phyloP scores from a whole-genome alignment of 30 jellyfish, hydroid and myxozoan species.

The Aurelia coerulea region DNA sequence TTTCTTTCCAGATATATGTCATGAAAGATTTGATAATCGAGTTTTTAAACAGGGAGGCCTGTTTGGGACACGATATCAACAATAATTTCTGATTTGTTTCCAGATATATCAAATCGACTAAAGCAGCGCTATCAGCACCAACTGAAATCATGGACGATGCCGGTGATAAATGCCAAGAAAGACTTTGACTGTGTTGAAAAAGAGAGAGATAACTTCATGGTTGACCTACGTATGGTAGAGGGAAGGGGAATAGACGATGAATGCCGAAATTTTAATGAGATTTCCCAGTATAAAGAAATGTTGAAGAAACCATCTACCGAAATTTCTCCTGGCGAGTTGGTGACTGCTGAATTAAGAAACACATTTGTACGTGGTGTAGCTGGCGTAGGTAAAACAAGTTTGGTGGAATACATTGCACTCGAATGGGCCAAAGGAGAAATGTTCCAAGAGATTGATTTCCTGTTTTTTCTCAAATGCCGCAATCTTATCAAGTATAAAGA shows the following conservation, averaged over 20 bases:
- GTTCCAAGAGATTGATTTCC: conserved; percentile 18
- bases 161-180: conserved; percentile 4
- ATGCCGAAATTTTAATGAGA: neutral
- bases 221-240: conserved; percentile 7
- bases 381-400: conserved; percentile 52
- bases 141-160: conserved; percentile 31
- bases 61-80: too few relatives aligned
- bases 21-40: too few relatives aligned
- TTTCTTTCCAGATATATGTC: too few relatives aligned
- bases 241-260: conserved; percentile 14
- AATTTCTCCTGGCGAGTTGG: neutral
- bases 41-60: too few relatives aligned
- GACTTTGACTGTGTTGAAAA: conserved; percentile 8
- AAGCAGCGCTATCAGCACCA: conserved; percentile 12
- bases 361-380: conserved; percentile 49
- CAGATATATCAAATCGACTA: conserved; percentile 4
- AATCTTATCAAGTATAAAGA: neutral
- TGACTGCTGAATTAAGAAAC: neutral
- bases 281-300: conserved; percentile 12
- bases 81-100: neutral
- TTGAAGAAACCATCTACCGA: neutral
- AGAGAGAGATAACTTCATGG: conserved; percentile 11
- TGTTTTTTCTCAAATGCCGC: conserved; percentile 34
- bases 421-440: conserved; percentile 31
- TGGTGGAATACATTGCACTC: conserved; percentile 33